Evolutionary conservation across 2,888 invertebrate species (phyloP), one percentile per base, ranked within the genome.

Genomic region (Drosophila bunnanda): DNA sequence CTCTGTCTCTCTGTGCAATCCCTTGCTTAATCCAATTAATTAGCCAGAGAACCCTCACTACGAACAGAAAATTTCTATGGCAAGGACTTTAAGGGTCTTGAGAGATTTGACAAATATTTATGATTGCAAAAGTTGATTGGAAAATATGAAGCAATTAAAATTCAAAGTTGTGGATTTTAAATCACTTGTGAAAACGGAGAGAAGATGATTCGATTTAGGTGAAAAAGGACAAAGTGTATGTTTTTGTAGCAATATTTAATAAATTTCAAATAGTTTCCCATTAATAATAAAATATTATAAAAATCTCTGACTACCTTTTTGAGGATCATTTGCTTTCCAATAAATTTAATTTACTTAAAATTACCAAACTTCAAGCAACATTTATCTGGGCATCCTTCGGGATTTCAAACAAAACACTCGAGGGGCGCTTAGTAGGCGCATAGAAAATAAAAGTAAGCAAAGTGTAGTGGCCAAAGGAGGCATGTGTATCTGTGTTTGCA

Each of bases 381-480:
- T 82, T 78, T 78, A 82, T 12, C 25, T n/a, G 4, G 17, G 68
- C 57, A 57, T 57, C 44, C 32, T 34, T 52, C 0, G 25, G 25
- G 32, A 20, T 8, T 20, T 30, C 8, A 46, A n/a, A 7, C 17
- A 32, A 32, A 30, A 17, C 50, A 32, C 20, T 36, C 15, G 20
- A 32, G 10, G 20, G 4, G 2, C 7, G 15, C 2, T 52, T 67
- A 60, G 71, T 78, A 83, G 83, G 79, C 81, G 68, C 72, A 76
- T 81, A 73, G 81, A 87, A 87, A 87, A 87, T 77, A 84, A 85
- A 82, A 87, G 84, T 84, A 87, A 77, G 76, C 68, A 84, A 61
- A 64, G 56, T 66, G 38, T 48, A 44, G 50, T 32, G 20, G 32
- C 39, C 28, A 43, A 41, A 39, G 20, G n/a, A 30, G 13, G 43